Evolutionary conservation across 1,140 invertebrate genomes (phyloP).

Genomic region (Zaprionus kolodkinae): DNA sequence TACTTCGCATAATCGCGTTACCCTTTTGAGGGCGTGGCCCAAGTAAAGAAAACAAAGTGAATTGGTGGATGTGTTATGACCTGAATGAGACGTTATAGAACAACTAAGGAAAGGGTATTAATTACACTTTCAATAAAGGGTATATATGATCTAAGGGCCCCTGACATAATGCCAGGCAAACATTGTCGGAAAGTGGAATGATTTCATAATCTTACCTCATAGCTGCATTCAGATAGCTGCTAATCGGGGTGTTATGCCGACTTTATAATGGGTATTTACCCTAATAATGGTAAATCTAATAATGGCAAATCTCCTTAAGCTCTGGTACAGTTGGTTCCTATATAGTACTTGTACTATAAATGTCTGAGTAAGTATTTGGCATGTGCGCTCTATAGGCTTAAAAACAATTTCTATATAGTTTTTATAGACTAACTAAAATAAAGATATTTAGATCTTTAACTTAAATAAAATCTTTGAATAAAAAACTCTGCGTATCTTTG

Average conservation of each 20-base stretch:
- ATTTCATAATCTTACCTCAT: slow-evolving; percentile 6
- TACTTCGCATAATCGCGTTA: not conserved
- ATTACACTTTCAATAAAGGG: not conserved
- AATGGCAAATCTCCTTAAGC: slow-evolving; percentile 7
- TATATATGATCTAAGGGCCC: not conserved
- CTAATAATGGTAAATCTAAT: slow-evolving; percentile 5
- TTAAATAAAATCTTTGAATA: too few relatives aligned
- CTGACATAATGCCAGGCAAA: not conserved
- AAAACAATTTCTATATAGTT: too few relatives aligned
- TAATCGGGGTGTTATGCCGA: not conserved
- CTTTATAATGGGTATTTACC: slow-evolving; percentile 2
- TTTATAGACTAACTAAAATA: too few relatives aligned
- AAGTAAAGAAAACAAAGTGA: not conserved
- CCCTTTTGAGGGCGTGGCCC: not conserved
- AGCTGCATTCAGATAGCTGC: slow-evolving; percentile 4
- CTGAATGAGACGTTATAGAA: not conserved
- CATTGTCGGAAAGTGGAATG: not conserved
- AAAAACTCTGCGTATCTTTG: too few relatives aligned
- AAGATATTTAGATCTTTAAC: too few relatives aligned
- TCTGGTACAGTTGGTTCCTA: not conserved
- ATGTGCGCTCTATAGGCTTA: too few relatives aligned
- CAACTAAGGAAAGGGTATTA: not conserved
- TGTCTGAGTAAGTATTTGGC: too few relatives aligned
- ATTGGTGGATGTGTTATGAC: not conserved
- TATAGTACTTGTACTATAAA: too few relatives aligned